Conservation (phyloP, 2,797 vertebrate species). For the Enteromius argenteus region DNA sequence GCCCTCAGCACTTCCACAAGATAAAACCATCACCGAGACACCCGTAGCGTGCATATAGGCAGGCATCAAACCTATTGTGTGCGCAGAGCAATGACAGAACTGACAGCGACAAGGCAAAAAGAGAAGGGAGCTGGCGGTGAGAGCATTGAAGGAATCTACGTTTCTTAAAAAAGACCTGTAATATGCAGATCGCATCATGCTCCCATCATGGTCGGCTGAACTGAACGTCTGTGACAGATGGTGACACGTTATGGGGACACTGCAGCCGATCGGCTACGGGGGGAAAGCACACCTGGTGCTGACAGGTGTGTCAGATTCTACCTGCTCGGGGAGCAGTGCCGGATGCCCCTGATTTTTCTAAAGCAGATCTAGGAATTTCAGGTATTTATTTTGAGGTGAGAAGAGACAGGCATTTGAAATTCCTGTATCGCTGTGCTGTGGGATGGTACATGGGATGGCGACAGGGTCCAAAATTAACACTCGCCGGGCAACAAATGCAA, state of each 20-base stretch:
- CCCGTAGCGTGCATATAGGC: constrained; percentile 53
- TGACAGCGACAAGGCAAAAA: constrained; percentile 38
- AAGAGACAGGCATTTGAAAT: neutral
- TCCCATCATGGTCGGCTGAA: constrained; percentile 65
- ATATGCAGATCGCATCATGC: constrained; percentile 39
- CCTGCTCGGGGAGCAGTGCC: constrained; percentile 31
- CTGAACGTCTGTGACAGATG: constrained; percentile 75
- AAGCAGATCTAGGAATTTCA: constrained; percentile 22
- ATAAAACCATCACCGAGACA: constrained; percentile 65
- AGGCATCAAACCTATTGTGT: constrained; percentile 61
- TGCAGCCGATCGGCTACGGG: constrained; percentile 61
- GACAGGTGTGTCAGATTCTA: constrained; percentile 67
- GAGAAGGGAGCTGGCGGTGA: neutral
- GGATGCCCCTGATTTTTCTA: constrained; percentile 3
- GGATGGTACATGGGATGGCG: neutral
- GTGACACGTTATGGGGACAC: constrained; percentile 64
- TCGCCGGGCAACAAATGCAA: neutral
- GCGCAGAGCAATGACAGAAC: constrained; percentile 42
- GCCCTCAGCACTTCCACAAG: constrained; percentile 53
- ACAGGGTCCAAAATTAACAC: constrained; percentile 5
- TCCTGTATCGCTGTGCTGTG: neutral
- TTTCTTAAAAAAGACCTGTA: constrained; percentile 45
- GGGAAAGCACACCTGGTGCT: constrained; percentile 57
- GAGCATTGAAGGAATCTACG: constrained; percentile 29
- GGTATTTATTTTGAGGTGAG: neutral